phyloP scores from a whole-genome alignment of 2,888 invertebrate genomes.

The Cephus sareptanus region DNA sequence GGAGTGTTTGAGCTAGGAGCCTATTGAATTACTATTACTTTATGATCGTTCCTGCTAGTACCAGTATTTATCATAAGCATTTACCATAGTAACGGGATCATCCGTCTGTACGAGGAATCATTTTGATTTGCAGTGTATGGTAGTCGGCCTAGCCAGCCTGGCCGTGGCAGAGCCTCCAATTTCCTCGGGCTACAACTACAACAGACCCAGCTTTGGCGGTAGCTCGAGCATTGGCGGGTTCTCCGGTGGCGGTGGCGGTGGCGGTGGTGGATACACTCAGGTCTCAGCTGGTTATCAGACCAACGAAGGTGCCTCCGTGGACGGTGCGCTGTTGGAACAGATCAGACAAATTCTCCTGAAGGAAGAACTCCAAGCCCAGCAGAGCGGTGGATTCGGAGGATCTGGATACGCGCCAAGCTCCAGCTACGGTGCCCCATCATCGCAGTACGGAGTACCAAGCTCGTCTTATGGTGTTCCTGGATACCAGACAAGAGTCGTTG shows the following conservation, averaged over 20 bases:
- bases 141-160: slow-evolving; percentile 82
- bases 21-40: too few species aligned
- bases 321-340: slow-evolving; percentile 83
- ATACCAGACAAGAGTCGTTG: slow-evolving; percentile 76
- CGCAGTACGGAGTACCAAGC: slow-evolving; percentile 77
- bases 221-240: slow-evolving; percentile 48
- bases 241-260: slow-evolving; percentile 57
- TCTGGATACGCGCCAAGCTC: slow-evolving; percentile 62
- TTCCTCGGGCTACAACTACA: slow-evolving; percentile 63
- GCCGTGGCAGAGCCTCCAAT: slow-evolving; percentile 79
- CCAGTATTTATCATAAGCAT: too few species aligned
- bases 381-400: slow-evolving; percentile 68
- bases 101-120: neutral
- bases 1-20: too few species aligned
- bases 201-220: slow-evolving; percentile 73
- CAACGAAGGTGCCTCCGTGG: slow-evolving; percentile 85
- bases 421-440: slow-evolving; percentile 70
- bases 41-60: too few species aligned
- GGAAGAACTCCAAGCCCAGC: slow-evolving; percentile 77
- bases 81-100: too few species aligned
- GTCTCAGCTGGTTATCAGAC: slow-evolving; percentile 84
- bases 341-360: slow-evolving; percentile 86
- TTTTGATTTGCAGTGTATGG: slow-evolving; percentile 77
- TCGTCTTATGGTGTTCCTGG: slow-evolving; percentile 75
- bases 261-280: slow-evolving; percentile 74